Percentiles rank a stretch among this genome's conserved stretches.
These are phyloP conservation scores for Conopomorpha cramerella DNA, from an alignment of 1,140 invertebrate species.

Conservation along the genomic window DNA sequence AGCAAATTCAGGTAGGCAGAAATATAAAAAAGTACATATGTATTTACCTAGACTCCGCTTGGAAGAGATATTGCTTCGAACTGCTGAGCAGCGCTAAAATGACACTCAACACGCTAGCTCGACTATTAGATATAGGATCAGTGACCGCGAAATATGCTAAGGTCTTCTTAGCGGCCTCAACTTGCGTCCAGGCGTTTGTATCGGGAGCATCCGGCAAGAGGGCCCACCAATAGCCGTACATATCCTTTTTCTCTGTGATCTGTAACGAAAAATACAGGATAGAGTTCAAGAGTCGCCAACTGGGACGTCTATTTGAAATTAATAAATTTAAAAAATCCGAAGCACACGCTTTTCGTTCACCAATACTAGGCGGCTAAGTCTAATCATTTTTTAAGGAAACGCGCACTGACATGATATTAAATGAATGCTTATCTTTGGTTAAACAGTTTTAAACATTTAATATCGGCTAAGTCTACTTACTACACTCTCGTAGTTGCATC, in stretches of 20 bases:
- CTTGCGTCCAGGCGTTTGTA: constrained; percentile 20
- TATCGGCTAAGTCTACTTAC: too few species aligned
- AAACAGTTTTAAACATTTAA: constrained; percentile 6
- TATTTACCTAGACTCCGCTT: constrained; percentile 46
- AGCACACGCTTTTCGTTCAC: too few species aligned
- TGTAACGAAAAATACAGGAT: too few species aligned
- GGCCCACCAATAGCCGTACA: constrained; percentile 57
- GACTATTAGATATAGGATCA: constrained; percentile 37
- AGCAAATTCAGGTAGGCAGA: too few species aligned
- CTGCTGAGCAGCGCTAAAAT: constrained; percentile 40
- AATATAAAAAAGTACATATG: constrained; percentile 3
- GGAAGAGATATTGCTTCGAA: constrained; percentile 39
- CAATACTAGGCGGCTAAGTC: too few species aligned
- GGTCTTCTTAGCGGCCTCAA: constrained; percentile 28
- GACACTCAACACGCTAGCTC: constrained; percentile 38
- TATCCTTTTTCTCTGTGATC: constrained; percentile 46
- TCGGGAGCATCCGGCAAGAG: constrained; percentile 40
- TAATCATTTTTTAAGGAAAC: too few species aligned
- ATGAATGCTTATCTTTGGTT: too few species aligned
- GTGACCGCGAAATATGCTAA: constrained; percentile 35
- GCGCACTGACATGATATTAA: too few species aligned
- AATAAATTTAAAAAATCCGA: too few species aligned
- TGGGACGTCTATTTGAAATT: too few species aligned
- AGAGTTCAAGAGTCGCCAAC: too few species aligned
- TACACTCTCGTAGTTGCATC: too few species aligned